phyloP scores from a whole-genome alignment of 2,888 invertebrate genomes.

The Hyles lineata region DNA sequence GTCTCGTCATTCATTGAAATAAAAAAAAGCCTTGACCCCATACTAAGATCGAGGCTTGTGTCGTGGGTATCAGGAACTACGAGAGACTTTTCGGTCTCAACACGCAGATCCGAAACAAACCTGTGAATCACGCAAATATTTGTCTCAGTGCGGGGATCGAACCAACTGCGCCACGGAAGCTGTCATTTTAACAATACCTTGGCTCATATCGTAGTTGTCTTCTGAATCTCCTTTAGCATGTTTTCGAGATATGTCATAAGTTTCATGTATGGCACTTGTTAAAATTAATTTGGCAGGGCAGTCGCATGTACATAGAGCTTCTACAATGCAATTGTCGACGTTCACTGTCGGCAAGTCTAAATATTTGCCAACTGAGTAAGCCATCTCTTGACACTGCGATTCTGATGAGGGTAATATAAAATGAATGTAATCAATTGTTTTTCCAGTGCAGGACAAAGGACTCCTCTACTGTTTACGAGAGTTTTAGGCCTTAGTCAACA shows the following conservation, averaged over 20 bases:
- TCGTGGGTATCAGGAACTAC: too few relatives aligned
- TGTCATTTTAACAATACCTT: slow-evolving; percentile 21
- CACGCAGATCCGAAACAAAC: too few relatives aligned
- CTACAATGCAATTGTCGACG: slow-evolving; percentile 79
- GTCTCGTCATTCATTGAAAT: too few relatives aligned
- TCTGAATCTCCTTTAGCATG: slow-evolving; percentile 45
- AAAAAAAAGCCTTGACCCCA: too few relatives aligned
- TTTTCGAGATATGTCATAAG: slow-evolving; percentile 55
- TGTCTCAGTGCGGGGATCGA: too few relatives aligned
- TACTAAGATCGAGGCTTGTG: too few relatives aligned
- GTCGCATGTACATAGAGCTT: slow-evolving; percentile 66
- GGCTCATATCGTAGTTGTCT: slow-evolving; percentile 42
- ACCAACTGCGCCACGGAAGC: too few relatives aligned
- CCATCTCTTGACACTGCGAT: slow-evolving; percentile 71
- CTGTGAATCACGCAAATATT: too few relatives aligned
- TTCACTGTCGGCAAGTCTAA: slow-evolving; percentile 76
- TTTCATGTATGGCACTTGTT: slow-evolving; percentile 60
- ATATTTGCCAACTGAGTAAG: slow-evolving; percentile 70
- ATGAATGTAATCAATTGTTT: background rate
- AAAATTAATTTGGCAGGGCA: slow-evolving; percentile 59
- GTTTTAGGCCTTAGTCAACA: too few relatives aligned
- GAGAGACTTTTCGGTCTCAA: too few relatives aligned
- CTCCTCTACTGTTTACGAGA: too few relatives aligned
- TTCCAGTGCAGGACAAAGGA: too few relatives aligned
- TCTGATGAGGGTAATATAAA: slow-evolving; percentile 55